Evolutionary conservation across 2,797 vertebrate species (phyloP).

Genomic region (Ptychadena robeensis): DNA sequence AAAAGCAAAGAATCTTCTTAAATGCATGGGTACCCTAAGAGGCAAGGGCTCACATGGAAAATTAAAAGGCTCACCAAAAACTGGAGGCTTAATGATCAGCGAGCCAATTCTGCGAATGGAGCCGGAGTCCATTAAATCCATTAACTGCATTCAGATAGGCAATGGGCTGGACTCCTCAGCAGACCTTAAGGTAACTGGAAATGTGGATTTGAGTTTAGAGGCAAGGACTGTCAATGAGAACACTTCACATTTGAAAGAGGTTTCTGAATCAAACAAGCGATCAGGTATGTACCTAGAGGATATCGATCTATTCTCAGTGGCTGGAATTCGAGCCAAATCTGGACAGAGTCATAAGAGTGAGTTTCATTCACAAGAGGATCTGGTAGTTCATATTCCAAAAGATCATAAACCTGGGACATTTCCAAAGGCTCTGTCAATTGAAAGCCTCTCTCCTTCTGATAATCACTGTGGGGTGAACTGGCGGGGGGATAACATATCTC

Average conservation of each 20-base stretch:
- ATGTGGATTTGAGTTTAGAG: conserved; percentile 73
- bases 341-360: conserved; percentile 84
- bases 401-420: conserved; percentile 98
- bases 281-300: conserved; percentile 96
- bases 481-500: conserved; percentile 80
- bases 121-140: conserved; percentile 78
- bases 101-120: conserved; percentile 85
- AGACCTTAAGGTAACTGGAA: conserved; percentile 65
- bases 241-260: conserved; percentile 82
- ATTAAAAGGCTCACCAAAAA: conserved; percentile 72
- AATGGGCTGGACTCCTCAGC: conserved; percentile 76
- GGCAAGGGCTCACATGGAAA: conserved; percentile 77
- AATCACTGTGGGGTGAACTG: conserved; percentile 79
- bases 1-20: conserved; percentile 89
- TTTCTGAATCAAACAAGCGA: conserved; percentile 85
- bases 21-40: conserved; percentile 89
- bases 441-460: conserved; percentile 90
- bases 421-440: conserved; percentile 96
- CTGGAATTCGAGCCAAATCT: conserved; percentile 72
- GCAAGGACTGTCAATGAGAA: conserved; percentile 82
- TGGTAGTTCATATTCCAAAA: conserved; percentile 94
- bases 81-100: conserved; percentile 80
- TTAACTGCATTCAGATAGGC: conserved; percentile 81
- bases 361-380: conserved; percentile 92
- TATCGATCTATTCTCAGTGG: conserved; percentile 85